These are phyloP conservation scores for Verasper variegatus DNA, from an alignment of 2,113 vertebrate genomes.

Conservation along the genomic window DNA sequence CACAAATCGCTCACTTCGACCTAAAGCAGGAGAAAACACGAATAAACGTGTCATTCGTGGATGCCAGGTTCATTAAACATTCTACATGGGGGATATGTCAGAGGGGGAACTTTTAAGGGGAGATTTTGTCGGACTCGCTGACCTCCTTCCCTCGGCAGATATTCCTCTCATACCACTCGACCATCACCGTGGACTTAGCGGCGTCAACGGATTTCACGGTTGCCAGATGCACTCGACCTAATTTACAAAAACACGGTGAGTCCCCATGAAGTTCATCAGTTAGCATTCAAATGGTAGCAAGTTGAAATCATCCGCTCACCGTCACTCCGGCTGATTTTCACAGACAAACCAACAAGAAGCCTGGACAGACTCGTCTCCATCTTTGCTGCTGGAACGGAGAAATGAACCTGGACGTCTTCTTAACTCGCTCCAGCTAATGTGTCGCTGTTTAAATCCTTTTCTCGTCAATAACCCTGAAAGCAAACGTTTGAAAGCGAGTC, in stretches of 20 bases:
- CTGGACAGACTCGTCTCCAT: slow-evolving; percentile 64
- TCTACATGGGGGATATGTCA: neutral
- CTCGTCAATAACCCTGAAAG: neutral
- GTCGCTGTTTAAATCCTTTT: neutral
- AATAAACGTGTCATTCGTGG: neutral
- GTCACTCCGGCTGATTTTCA: slow-evolving; percentile 78
- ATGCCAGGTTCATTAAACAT: neutral
- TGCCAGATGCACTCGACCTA: slow-evolving; percentile 79
- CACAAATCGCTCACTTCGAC: slow-evolving; percentile 65
- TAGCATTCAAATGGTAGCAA: neutral
- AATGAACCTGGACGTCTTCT: neutral
- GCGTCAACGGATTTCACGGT: slow-evolving; percentile 68
- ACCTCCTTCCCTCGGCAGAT: slow-evolving; percentile 78
- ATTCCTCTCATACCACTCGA: slow-evolving; percentile 78
- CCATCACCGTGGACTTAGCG: slow-evolving; percentile 59
- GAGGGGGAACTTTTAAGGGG: neutral
- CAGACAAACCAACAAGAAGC: slow-evolving; percentile 63
- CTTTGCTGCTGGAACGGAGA: slow-evolving; percentile 1
- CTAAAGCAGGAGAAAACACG: slow-evolving; percentile 38
- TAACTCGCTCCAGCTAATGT: neutral
- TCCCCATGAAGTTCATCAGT: neutral
- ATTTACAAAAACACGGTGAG: neutral
- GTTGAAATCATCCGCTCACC: slow-evolving; percentile 57
- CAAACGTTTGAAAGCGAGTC: accelerated
- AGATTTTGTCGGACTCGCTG: slow-evolving; percentile 6